Evolutionary conservation across 92 coral and sea anemone species (phyloP), one percentile per base, ranked within the genome.

Genomic region (Virgularia gustaviana): DNA sequence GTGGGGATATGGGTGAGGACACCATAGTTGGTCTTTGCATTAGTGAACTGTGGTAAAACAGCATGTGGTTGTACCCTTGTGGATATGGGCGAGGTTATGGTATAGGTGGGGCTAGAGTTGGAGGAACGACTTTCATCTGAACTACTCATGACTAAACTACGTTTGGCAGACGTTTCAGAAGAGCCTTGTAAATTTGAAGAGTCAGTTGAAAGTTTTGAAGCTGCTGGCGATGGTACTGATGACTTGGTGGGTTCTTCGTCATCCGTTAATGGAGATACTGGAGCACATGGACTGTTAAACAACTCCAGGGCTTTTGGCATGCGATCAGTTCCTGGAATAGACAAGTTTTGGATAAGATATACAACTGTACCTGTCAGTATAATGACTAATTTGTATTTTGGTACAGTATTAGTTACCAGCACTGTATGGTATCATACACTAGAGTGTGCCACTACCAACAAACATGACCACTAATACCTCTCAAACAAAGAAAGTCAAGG

Each of bases 401-500:
- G 33, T 10, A 70, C 23, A 27, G n/a, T 11, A 15, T 51, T 20
- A 29, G 78, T 15, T 2, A 32, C n/a, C 13, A 37, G 15, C 28
- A 38, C 34, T 52, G 16, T 30, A 33, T 15, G 22, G 16, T 24
- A 74, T 74, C 22, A 65, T 64, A 5, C 36, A 65, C 18, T 4
- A 36, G 31, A 12, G 45, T 27, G 49, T 18, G 43, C 10, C 28
- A 36, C 15, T 34, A 24, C 32, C 20, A 57, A 24, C 15, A 23
- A 78, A 49, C 30, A 72, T 79, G 54, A n/a, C n/a, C n/a, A n/a
- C n/a, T n/a, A n/a, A n/a, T 52, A 92, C 98, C 89, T 83, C 98
- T 79, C 28, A 92, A 88, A 62, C 98, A 92, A 55, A 92, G 94
- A 55, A 92, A 92, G 23, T 86, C 83, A 43, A 92, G 81, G 71